Evolutionary conservation across 2,888 invertebrate genomes (phyloP).

Genomic region (Eugnorisma glareosa): DNA sequence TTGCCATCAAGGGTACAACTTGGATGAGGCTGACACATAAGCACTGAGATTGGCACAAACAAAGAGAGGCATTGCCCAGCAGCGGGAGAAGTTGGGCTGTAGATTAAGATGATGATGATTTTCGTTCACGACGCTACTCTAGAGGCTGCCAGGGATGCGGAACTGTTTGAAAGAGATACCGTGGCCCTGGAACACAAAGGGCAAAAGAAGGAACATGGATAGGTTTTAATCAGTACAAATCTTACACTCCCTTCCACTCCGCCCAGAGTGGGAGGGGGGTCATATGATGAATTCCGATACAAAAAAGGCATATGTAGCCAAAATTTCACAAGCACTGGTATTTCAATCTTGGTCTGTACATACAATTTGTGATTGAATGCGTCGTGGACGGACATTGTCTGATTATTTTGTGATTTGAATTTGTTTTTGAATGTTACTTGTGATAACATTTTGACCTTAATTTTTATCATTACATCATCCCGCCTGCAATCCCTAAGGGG

Average conservation of each 20-base stretch:
- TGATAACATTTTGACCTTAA: background rate
- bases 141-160: too few species aligned
- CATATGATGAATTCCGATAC: too few species aligned
- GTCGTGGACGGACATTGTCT: too few species aligned
- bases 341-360: background rate
- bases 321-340: background rate
- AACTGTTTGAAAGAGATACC: too few species aligned
- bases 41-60: background rate
- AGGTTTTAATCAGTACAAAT: too few species aligned
- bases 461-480: too few species aligned
- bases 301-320: too few species aligned
- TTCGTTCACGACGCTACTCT: background rate
- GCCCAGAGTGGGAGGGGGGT: too few species aligned
- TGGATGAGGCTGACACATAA: background rate
- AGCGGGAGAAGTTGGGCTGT: background rate
- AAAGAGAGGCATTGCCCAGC: background rate
- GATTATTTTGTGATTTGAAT: background rate
- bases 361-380: background rate
- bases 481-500: too few species aligned
- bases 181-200: too few species aligned
- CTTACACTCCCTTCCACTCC: too few species aligned
- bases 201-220: too few species aligned
- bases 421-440: background rate
- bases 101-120: background rate
- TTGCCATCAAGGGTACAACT: background rate